phyloP scores from a whole-genome alignment of 2,797 vertebrate species.

The Acestrorhynchus altus region DNA sequence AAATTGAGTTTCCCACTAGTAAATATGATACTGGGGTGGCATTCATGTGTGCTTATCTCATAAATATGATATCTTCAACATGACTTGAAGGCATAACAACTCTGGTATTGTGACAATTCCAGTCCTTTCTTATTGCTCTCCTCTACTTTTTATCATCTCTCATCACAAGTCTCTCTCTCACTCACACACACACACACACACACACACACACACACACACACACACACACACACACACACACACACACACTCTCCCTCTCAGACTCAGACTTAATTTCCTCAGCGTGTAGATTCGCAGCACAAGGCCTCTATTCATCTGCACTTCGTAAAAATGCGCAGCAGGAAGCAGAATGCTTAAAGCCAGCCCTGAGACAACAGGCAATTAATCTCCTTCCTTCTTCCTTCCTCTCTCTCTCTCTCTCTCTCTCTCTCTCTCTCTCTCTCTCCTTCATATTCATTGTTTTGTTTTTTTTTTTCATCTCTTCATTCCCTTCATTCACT shows the following conservation, averaged over 20 bases:
- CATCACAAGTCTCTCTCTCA: background rate
- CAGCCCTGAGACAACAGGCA: constrained; percentile 63
- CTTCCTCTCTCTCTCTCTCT: constrained; percentile 10
- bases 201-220: constrained; percentile 15
- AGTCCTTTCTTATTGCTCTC: background rate
- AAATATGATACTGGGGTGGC: no score
- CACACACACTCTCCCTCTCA: constrained; percentile 28
- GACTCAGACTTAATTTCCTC: constrained; percentile 64
- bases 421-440: background rate
- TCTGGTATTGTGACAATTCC: background rate
- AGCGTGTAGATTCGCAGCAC: constrained; percentile 58
- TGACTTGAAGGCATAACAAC: background rate
- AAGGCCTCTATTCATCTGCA: constrained; percentile 64
- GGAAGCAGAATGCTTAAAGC: constrained; percentile 61
- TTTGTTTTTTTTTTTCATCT: background rate
- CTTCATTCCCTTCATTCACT: constrained; percentile 5
- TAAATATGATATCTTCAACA: no score
- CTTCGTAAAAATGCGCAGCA: constrained; percentile 64
- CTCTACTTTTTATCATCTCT: background rate
- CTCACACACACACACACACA: constrained; percentile 4
- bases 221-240: constrained; percentile 8
- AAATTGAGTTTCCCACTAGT: no score
- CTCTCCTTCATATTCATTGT: background rate
- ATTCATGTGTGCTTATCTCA: no score
- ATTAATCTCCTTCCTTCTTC: constrained; percentile 52